These are phyloP conservation scores for Carposina sasakii DNA, from an alignment of 1,140 invertebrate genomes.

Conservation along the genomic window DNA sequence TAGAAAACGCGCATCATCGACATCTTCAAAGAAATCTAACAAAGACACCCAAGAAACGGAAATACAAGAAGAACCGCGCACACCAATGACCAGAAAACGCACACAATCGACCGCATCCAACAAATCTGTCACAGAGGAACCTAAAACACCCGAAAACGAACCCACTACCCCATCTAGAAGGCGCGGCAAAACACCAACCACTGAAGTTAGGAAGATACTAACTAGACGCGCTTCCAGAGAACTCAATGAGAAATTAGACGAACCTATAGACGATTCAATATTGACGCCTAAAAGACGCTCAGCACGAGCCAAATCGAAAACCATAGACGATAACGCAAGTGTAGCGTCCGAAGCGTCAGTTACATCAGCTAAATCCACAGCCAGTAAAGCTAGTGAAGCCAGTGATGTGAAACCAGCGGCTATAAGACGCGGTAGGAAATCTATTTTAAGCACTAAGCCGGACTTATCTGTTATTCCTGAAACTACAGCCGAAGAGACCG, in stretches of 20 bases:
- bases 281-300: slow-evolving; percentile 41
- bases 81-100: slow-evolving; percentile 32
- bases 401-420: slow-evolving; percentile 24
- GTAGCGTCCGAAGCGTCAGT: slow-evolving; percentile 43
- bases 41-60: slow-evolving; percentile 16
- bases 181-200: slow-evolving; percentile 37
- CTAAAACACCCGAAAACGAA: slow-evolving; percentile 29
- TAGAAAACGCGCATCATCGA: slow-evolving; percentile 39
- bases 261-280: slow-evolving; percentile 34
- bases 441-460: slow-evolving; percentile 40
- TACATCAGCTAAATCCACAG: slow-evolving; percentile 36
- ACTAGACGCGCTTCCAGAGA: slow-evolving; percentile 51
- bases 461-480: slow-evolving; percentile 69
- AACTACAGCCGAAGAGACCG: slow-evolving; percentile 35
- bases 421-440: slow-evolving; percentile 49
- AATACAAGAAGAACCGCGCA: slow-evolving; percentile 29
- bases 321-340: slow-evolving; percentile 48
- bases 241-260: slow-evolving; percentile 36
- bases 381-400: slow-evolving; percentile 29
- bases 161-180: slow-evolving; percentile 27
- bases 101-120: slow-evolving; percentile 37
- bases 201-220: slow-evolving; percentile 47
- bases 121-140: slow-evolving; percentile 29
- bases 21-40: slow-evolving; percentile 26
- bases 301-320: slow-evolving; percentile 40